These are phyloP conservation scores for Denticeps clupeoides DNA, from an alignment of 2,797 vertebrate species.

Conservation along the genomic window DNA sequence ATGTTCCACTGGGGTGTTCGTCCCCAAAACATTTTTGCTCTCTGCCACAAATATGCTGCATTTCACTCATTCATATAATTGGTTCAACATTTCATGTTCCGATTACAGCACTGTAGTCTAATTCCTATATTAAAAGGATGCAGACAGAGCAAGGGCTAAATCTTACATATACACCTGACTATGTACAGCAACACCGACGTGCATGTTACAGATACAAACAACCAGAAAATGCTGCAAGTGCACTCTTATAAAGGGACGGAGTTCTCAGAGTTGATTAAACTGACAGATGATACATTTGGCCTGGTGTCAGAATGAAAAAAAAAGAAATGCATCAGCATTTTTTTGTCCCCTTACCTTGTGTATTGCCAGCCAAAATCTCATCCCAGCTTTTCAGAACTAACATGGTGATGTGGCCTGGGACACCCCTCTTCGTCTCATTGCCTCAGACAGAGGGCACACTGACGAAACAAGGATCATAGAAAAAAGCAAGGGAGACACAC, in stretches of 20 bases:
- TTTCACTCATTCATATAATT: constrained; percentile 32
- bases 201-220: constrained; percentile 10
- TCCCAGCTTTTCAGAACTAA: constrained; percentile 64
- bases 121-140: no score
- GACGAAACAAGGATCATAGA: not conserved
- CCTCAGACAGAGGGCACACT: constrained; percentile 52
- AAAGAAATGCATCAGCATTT: not conserved
- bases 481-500: not conserved
- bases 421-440: constrained; percentile 66
- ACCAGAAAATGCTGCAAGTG: not conserved
- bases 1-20: constrained; percentile 26
- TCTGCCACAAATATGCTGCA: not conserved
- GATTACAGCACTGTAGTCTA: no score
- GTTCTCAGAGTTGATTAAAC: not conserved
- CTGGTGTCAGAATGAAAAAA: not conserved
- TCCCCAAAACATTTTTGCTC: no score
- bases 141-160: no score
- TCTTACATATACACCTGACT: no score
- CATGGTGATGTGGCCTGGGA: constrained; percentile 64
- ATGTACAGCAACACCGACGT: no score
- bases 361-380: constrained; percentile 61
- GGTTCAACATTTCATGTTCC: no score
- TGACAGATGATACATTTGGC: constrained; percentile 1
- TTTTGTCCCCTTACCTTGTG: constrained; percentile 50
- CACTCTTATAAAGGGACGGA: not conserved